phyloP scores from a whole-genome alignment of 2,113 vertebrate species.

The Dolichotis patagonum region DNA sequence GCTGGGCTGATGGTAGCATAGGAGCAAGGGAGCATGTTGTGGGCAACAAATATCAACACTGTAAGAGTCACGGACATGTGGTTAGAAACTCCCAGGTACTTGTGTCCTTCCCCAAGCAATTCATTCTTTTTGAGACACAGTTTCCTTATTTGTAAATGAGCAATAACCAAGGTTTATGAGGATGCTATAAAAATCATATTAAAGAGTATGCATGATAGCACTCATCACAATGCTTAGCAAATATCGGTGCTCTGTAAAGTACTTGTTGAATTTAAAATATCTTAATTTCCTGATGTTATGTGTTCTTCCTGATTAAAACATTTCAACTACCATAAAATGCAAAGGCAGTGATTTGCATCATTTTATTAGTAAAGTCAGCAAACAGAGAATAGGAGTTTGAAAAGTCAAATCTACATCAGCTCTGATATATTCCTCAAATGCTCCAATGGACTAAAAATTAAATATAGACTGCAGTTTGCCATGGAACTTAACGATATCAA shows the following conservation, averaged over 20 bases:
- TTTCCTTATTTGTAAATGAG: conserved; percentile 16
- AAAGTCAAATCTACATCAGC: not conserved
- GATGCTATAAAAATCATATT: not conserved
- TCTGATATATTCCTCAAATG: conserved; percentile 2
- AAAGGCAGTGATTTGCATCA: not conserved
- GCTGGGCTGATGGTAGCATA: not conserved
- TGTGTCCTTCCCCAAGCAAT: not conserved
- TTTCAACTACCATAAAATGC: not conserved
- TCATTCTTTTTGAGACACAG: not conserved
- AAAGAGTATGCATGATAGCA: not conserved
- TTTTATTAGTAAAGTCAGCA: conserved; percentile 40
- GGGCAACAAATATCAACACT: not conserved
- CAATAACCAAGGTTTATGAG: not conserved
- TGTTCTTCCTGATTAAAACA: conserved; percentile 13
- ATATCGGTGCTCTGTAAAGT: not conserved
- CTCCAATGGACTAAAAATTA: not conserved
- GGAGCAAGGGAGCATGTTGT: rapidly evolving
- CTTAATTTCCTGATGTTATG: not conserved
- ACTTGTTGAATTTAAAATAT: conserved; percentile 26
- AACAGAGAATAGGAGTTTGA: not conserved
- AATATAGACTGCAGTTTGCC: not conserved
- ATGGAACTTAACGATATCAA: not conserved
- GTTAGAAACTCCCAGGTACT: not conserved
- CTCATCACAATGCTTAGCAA: not conserved
- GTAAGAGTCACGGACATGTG: not conserved